These are phyloP conservation scores for Fregetta grallaria DNA, from an alignment of 2,113 vertebrate species.

Conservation along the genomic window DNA sequence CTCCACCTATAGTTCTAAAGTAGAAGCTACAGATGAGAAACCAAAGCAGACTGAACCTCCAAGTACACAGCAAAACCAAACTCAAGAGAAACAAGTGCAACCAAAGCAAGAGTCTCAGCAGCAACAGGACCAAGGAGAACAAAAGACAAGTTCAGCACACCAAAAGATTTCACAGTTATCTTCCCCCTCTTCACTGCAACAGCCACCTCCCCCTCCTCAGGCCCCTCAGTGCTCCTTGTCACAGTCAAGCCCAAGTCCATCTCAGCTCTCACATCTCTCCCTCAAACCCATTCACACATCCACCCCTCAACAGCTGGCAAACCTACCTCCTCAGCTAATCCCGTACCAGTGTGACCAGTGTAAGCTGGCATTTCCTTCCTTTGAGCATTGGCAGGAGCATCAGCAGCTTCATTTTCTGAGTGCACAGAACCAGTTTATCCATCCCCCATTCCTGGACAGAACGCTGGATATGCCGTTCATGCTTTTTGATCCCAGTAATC, in stretches of 20 bases:
- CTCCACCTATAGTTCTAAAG: conserved; percentile 78
- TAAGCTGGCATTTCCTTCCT: conserved; percentile 95
- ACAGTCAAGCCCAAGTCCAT: conserved; percentile 87
- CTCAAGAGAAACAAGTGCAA: conserved; percentile 86
- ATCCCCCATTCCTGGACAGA: conserved; percentile 95
- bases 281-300: conserved; percentile 89
- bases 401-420: conserved; percentile 98
- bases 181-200: conserved; percentile 83
- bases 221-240: conserved; percentile 82
- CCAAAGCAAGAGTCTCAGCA: conserved; percentile 91
- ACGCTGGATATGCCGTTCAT: conserved; percentile 97
- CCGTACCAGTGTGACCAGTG: conserved; percentile 99
- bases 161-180: conserved; percentile 84
- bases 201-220: conserved; percentile 81
- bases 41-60: conserved; percentile 90
- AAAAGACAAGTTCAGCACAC: conserved; percentile 79
- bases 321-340: conserved; percentile 92
- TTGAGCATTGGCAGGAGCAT: conserved; percentile 99
- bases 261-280: conserved; percentile 88
- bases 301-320: conserved; percentile 84
- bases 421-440: conserved; percentile 97
- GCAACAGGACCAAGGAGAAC: conserved; percentile 82
- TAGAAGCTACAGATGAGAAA: conserved; percentile 89
- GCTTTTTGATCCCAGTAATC: conserved; percentile 98
- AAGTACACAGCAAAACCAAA: conserved; percentile 80